A percentile compares a stretch with the other conserved stretches of the same genome.
Conservation (phyloP, 2,797 vertebrate genomes). For the Macropus fuliginosus region DNA sequence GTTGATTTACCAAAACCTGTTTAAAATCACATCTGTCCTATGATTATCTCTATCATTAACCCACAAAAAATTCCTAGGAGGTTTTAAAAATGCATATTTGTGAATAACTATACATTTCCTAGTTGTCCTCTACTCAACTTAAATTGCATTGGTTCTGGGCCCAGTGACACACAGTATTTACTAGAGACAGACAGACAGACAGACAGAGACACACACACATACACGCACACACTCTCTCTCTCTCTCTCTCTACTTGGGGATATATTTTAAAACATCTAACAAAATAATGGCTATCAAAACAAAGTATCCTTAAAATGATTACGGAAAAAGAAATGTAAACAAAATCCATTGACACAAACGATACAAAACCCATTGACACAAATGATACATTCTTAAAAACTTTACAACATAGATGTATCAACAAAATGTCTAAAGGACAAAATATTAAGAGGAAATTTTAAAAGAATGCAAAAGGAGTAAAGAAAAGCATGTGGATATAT, state of each 20-base stretch:
- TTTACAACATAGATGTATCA: conserved; percentile 25
- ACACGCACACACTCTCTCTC: not conserved
- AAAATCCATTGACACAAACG: conserved; percentile 29
- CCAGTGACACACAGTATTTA: not conserved
- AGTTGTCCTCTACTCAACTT: conserved; percentile 14
- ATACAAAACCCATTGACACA: conserved; percentile 15
- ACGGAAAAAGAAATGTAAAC: conserved; percentile 2
- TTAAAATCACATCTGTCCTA: conserved; percentile 40
- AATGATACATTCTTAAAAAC: conserved; percentile 38
- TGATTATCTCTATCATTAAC: conserved; percentile 38
- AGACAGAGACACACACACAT: no score
- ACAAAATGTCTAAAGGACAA: not conserved
- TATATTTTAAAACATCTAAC: conserved; percentile 29
- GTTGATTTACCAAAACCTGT: conserved; percentile 2
- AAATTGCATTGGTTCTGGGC: not conserved
- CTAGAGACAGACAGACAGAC: not conserved
- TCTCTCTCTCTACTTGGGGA: not conserved
- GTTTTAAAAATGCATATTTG: conserved; percentile 27
- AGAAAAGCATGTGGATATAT: not conserved
- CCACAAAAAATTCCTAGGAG: conserved; percentile 29
- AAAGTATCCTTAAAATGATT: conserved; percentile 29
- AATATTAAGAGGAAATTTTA: not conserved
- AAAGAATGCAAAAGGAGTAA: not conserved
- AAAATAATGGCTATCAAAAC: conserved; percentile 20
- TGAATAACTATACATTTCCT: not conserved